Conservation (phyloP, 1,140 invertebrate species). For the Magallana gigas region DNA sequence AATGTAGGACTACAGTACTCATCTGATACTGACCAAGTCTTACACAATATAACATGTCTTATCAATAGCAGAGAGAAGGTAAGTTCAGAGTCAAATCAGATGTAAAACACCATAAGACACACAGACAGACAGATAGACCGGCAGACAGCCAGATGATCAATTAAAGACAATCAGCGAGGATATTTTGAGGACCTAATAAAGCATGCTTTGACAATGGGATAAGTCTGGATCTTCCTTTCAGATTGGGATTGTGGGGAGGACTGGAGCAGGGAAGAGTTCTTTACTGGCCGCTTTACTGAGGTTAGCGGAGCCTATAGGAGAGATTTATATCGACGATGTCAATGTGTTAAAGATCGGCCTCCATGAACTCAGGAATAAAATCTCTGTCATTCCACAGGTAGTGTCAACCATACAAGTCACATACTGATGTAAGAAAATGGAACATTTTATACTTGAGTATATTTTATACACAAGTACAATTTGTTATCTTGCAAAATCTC, state of each 20-base stretch:
- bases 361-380: constrained; percentile 79
- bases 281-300: constrained; percentile 88
- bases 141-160: not conserved
- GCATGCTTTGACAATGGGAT: no score
- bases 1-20: constrained; percentile 85
- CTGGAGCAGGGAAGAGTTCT: constrained; percentile 80
- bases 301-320: constrained; percentile 83
- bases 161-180: no score
- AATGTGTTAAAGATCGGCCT: constrained; percentile 77
- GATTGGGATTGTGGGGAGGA: constrained; percentile 84
- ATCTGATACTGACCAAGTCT: constrained; percentile 82
- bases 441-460: no score
- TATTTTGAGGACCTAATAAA: no score
- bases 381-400: constrained; percentile 83
- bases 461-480: no score
- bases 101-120: no score
- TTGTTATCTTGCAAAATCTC: no score
- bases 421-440: no score
- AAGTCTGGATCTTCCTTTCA: not conserved
- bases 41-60: constrained; percentile 86
- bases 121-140: not conserved
- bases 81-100: not conserved
- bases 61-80: constrained; percentile 86
- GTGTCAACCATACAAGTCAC: not conserved
- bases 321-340: constrained; percentile 70